Evolutionary conservation across 2,888 invertebrate genomes (phyloP).

Genomic region (Watsonalla cultraria): DNA sequence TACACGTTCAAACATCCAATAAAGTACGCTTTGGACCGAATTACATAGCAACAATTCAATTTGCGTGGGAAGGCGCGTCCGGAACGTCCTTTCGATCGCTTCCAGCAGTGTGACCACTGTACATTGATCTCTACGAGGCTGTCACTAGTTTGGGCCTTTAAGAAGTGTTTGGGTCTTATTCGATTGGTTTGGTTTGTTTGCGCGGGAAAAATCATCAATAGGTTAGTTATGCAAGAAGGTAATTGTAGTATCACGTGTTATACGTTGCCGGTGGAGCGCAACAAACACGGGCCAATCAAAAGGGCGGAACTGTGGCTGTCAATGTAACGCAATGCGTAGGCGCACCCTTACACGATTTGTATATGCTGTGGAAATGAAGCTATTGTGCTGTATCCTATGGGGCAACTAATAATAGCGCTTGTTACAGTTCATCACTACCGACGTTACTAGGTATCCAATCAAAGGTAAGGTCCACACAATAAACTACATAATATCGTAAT

Average conservation of each 20-base stretch:
- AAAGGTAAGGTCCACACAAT: background rate
- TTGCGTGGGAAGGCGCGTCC: conserved; percentile 59
- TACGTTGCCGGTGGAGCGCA: conserved; percentile 56
- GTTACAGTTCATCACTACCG: conserved; percentile 2
- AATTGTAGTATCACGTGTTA: conserved; percentile 40
- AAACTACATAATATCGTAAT: too few species aligned
- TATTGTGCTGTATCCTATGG: conserved; percentile 49
- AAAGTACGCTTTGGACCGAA: conserved; percentile 18
- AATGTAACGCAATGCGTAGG: conserved; percentile 63
- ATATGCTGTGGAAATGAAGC: conserved; percentile 45
- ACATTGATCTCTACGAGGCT: conserved; percentile 25
- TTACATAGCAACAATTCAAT: conserved; percentile 53
- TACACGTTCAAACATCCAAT: conserved; percentile 17
- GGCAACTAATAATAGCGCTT: conserved; percentile 12
- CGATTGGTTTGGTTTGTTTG: conserved; percentile 35
- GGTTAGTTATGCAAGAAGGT: conserved; percentile 55
- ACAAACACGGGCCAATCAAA: conserved; percentile 54
- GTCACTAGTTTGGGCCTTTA: conserved; percentile 14
- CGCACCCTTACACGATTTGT: conserved; percentile 51
- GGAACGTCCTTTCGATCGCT: conserved; percentile 46
- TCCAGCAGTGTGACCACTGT: conserved; percentile 33
- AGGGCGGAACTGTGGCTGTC: conserved; percentile 69
- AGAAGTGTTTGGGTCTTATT: conserved; percentile 18
- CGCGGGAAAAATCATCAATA: conserved; percentile 56
- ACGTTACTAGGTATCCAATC: background rate